Evolutionary conservation across 2,888 invertebrate species (phyloP).

Genomic region (Drosophila birchii): DNA sequence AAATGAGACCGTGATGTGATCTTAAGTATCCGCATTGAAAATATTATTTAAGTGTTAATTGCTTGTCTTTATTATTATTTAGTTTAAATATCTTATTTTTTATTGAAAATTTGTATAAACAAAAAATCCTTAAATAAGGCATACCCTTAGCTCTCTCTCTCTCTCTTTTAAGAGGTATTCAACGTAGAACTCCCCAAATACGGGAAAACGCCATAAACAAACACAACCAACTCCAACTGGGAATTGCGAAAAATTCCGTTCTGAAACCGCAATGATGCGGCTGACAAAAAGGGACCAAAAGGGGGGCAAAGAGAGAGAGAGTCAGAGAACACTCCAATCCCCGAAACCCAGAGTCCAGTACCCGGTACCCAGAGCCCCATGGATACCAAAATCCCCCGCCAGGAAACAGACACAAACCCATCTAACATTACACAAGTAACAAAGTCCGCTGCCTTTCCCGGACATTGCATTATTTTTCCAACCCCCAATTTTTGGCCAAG

Average conservation of each 20-base stretch:
- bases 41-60: too few relatives aligned
- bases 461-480: conserved; percentile 16
- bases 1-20: too few relatives aligned
- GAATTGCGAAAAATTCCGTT: conserved; percentile 51
- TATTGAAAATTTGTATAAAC: too few relatives aligned
- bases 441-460: conserved; percentile 21
- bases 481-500: conserved; percentile 45
- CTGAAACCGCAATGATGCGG: conserved; percentile 68
- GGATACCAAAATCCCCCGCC: conserved; percentile 22
- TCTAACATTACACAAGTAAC: conserved; percentile 64
- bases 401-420: conserved; percentile 40
- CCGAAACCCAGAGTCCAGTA: conserved; percentile 4
- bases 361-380: conserved; percentile 3
- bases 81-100: too few relatives aligned
- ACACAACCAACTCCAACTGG: conserved; percentile 17
- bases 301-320: background rate
- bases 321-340: background rate
- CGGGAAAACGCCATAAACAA: conserved; percentile 29
- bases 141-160: too few relatives aligned
- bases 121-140: background rate
- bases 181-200: conserved; percentile 1
- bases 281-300: conserved; percentile 29
- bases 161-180: background rate
- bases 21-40: too few relatives aligned
- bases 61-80: too few relatives aligned